Evolutionary conservation across 1,140 invertebrate genomes (phyloP).

Genomic region (Orius insidiosus): DNA sequence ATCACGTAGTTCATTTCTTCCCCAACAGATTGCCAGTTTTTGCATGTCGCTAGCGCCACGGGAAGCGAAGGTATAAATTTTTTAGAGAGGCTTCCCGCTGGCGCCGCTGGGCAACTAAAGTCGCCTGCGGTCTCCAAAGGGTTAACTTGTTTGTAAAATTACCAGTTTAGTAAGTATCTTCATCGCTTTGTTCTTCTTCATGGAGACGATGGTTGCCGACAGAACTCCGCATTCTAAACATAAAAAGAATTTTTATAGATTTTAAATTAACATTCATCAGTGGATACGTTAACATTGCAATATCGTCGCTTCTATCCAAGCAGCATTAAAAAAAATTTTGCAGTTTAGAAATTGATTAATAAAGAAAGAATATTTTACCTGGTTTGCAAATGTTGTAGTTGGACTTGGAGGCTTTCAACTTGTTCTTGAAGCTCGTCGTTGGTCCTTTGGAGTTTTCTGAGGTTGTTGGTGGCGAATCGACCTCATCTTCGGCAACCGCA

Average conservation of each 20-base stretch:
- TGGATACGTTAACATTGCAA: constrained; percentile 9
- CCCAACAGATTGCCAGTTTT: no score
- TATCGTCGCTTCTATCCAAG: constrained; percentile 5
- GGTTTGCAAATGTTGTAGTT: constrained; percentile 59
- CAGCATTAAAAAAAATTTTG: constrained; percentile 1
- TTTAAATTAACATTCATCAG: neutral
- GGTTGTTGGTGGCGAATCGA: constrained; percentile 46
- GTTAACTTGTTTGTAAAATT: no score
- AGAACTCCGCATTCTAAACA: constrained; percentile 13
- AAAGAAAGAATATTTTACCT: constrained; percentile 31
- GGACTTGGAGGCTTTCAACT: constrained; percentile 54
- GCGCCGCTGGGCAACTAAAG: no score
- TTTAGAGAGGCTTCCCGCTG: no score
- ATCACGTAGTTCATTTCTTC: no score
- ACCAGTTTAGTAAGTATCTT: constrained; percentile 11
- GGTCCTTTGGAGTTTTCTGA: constrained; percentile 49
- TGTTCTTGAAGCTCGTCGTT: constrained; percentile 68
- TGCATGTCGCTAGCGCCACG: no score
- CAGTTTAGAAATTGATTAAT: neutral
- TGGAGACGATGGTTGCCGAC: constrained; percentile 14
- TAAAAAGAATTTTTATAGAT: neutral
- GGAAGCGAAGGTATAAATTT: no score
- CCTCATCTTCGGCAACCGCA: constrained; percentile 60
- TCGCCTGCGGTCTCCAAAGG: no score
- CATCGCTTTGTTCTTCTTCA: constrained; percentile 14